phyloP scores from a whole-genome alignment of 2,113 vertebrate species.

The Urocynchramus pylzowi region DNA sequence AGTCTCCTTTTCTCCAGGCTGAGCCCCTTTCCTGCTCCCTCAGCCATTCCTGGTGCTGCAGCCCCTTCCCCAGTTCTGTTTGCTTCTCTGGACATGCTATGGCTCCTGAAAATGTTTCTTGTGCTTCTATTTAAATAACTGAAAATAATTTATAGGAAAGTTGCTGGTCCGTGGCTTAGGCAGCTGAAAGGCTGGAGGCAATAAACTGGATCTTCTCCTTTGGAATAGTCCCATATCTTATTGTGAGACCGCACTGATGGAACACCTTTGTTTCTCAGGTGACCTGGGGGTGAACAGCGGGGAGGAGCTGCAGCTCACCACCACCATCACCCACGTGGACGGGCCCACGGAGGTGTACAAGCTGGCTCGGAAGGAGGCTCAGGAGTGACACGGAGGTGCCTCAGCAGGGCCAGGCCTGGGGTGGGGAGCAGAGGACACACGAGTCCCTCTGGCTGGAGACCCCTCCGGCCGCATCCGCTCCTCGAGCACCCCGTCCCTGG shows the following conservation, averaged over 20 bases:
- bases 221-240: accelerated
- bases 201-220: accelerated
- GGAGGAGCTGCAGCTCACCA: constrained; percentile 93
- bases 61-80: accelerated
- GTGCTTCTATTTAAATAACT: not conserved
- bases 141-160: not conserved
- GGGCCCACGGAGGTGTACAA: constrained; percentile 93
- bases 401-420: not conserved
- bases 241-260: not conserved
- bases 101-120: not conserved
- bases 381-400: constrained; percentile 75
- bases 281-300: constrained; percentile 82
- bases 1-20: not conserved
- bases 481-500: not conserved
- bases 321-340: constrained; percentile 91
- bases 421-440: not conserved
- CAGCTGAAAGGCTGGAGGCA: not conserved
- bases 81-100: not conserved
- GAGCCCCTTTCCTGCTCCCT: not conserved
- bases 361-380: constrained; percentile 90
- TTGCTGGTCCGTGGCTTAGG: not conserved
- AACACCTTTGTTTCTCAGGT: constrained; percentile 54
- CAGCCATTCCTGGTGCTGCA: not conserved
- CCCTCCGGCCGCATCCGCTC: not conserved
- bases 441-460: not conserved